Evolutionary conservation across 2,797 vertebrate species (phyloP).

Genomic region (Harpagifer antarcticus): DNA sequence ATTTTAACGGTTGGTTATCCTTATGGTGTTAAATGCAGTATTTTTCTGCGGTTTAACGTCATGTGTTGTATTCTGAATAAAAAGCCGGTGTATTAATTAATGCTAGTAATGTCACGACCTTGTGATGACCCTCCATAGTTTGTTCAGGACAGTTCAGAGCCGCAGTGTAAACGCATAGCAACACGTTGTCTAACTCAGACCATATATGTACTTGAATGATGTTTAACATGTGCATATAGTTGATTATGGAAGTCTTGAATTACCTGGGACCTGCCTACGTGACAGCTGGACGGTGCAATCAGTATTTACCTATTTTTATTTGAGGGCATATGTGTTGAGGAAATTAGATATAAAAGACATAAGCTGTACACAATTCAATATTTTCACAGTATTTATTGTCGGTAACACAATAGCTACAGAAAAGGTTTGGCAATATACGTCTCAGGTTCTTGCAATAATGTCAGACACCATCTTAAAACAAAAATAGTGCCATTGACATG

Average conservation of each 20-base stretch:
- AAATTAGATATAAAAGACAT: background rate
- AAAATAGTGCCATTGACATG: no score
- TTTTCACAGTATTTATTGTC: no score
- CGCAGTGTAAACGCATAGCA: conserved; percentile 50
- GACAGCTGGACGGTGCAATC: background rate
- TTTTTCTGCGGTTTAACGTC: fast-evolving
- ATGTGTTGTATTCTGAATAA: background rate
- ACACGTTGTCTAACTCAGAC: background rate
- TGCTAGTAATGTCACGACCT: conserved; percentile 68
- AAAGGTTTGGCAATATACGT: no score
- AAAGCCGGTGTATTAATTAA: background rate
- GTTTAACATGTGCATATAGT: background rate
- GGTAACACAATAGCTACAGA: no score
- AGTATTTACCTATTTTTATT: background rate
- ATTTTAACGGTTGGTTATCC: background rate
- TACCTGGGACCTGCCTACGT: background rate
- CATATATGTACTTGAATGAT: fast-evolving
- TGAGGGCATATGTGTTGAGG: background rate
- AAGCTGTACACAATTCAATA: no score
- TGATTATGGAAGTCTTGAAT: background rate
- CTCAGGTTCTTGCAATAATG: no score
- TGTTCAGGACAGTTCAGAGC: conserved; percentile 46
- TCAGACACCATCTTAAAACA: no score
- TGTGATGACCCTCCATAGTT: conserved; percentile 74
- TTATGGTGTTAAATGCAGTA: background rate